Percentiles rank a stretch among this genome's conserved stretches.
Conservation (phyloP, 2,113 vertebrate genomes). For the Parotia lawesii region DNA sequence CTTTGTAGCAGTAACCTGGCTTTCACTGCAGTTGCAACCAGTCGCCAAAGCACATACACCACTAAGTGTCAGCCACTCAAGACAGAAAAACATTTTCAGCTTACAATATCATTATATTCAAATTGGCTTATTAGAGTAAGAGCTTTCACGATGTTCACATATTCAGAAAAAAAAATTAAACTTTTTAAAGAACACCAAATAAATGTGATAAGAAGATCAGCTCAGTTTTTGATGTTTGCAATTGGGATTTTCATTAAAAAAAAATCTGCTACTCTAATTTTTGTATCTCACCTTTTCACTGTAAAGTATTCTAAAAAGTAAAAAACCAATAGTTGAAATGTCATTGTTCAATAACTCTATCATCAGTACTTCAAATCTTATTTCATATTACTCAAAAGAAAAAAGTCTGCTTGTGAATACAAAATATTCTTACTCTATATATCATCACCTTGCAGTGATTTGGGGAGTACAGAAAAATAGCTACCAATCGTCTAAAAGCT, state of each 20-base stretch:
- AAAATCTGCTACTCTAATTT: neutral
- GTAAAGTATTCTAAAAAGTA: neutral
- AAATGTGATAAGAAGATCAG: neutral
- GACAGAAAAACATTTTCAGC: neutral
- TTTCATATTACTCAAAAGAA: neutral
- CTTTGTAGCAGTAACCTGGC: neutral
- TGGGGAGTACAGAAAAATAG: neutral
- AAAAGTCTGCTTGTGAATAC: neutral
- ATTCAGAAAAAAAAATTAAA: neutral
- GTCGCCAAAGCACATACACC: neutral
- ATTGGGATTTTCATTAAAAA: neutral
- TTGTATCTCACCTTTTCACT: neutral
- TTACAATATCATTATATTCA: neutral
- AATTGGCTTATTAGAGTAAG: neutral
- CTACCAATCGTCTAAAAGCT: neutral
- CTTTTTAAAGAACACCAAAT: neutral
- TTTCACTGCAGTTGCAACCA: neutral
- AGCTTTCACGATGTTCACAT: neutral
- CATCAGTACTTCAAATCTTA: neutral
- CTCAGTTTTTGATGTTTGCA: neutral
- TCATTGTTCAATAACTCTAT: neutral
- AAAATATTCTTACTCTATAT: neutral
- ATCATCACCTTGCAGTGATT: neutral
- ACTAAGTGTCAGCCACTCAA: neutral
- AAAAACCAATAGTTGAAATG: neutral